Percentiles rank a stretch among this genome's conserved stretches.
Conservation (phyloP, 2,888 invertebrate species). For the Fissipunctia ypsillon region DNA sequence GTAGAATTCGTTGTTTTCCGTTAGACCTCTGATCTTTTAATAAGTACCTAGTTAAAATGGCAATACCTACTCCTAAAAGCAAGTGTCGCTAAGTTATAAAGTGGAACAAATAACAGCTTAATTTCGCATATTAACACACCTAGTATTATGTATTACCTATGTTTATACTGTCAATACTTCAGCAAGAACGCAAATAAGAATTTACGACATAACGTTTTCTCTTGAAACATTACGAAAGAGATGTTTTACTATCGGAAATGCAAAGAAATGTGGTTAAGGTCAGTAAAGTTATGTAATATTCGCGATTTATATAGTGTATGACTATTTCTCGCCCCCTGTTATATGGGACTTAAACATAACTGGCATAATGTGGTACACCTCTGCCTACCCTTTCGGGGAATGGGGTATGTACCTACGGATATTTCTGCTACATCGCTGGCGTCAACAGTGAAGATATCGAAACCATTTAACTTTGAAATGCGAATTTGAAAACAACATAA, state of each 20-base stretch:
- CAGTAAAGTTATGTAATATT: constrained; percentile 26
- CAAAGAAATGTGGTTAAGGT: constrained; percentile 37
- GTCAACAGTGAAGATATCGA: not conserved
- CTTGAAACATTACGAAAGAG: constrained; percentile 37
- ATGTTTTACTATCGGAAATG: constrained; percentile 37
- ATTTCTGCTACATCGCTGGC: constrained; percentile 8
- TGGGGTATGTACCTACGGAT: no score
- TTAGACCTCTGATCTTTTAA: not conserved
- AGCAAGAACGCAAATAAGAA: constrained; percentile 31
- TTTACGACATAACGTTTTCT: constrained; percentile 30
- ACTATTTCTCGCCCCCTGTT: no score
- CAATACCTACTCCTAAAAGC: not conserved
- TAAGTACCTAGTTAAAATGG: no score
- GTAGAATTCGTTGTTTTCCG: not conserved
- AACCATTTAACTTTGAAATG: not conserved
- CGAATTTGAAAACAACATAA: not conserved
- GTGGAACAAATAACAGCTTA: constrained; percentile 6
- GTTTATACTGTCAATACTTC: constrained; percentile 20
- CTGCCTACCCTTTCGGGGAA: no score
- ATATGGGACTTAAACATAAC: no score
- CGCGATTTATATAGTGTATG: constrained; percentile 4
- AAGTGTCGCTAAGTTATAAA: not conserved
- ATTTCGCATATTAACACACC: constrained; percentile 20
- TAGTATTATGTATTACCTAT: constrained; percentile 2
- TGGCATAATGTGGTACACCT: no score